Conservation (phyloP, 2,113 vertebrate species). For the Mellivora capensis region DNA sequence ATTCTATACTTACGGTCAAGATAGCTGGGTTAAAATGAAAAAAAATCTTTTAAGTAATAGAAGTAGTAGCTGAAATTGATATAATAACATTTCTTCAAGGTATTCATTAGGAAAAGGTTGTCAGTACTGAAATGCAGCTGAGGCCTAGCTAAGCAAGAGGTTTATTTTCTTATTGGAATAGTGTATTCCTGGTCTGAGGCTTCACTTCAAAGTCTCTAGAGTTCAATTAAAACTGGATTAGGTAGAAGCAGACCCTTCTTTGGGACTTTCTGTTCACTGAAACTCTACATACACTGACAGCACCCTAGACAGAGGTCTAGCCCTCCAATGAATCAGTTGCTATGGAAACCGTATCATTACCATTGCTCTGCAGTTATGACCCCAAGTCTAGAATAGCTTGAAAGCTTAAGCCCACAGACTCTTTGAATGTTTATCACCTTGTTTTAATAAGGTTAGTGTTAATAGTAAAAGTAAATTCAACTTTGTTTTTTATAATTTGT, state of each 20-base stretch:
- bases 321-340: conserved; percentile 82
- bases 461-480: conserved; percentile 39
- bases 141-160: conserved; percentile 79
- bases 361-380: conserved; percentile 72
- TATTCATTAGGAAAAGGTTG: conserved; percentile 86
- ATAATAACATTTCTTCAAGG: conserved; percentile 67
- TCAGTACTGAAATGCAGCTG: conserved; percentile 81
- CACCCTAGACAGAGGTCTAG: conserved; percentile 85
- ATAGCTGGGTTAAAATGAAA: background rate
- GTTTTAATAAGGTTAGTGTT: conserved; percentile 25
- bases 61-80: background rate
- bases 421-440: conserved; percentile 46
- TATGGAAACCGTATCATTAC: conserved; percentile 83
- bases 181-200: conserved; percentile 86
- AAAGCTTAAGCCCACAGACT: conserved; percentile 70
- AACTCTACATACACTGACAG: conserved; percentile 84
- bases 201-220: conserved; percentile 99
- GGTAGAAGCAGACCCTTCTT: conserved; percentile 83
- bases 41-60: background rate
- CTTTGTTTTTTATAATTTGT: background rate
- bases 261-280: conserved; percentile 81
- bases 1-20: background rate
- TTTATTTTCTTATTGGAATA: conserved; percentile 78
- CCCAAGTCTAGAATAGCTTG: conserved; percentile 68
- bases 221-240: conserved; percentile 99